Percentiles rank a stretch among this genome's conserved stretches.
Evolutionary conservation across 2,113 vertebrate species (phyloP).

Genomic region (Thomomys bottae): DNA sequence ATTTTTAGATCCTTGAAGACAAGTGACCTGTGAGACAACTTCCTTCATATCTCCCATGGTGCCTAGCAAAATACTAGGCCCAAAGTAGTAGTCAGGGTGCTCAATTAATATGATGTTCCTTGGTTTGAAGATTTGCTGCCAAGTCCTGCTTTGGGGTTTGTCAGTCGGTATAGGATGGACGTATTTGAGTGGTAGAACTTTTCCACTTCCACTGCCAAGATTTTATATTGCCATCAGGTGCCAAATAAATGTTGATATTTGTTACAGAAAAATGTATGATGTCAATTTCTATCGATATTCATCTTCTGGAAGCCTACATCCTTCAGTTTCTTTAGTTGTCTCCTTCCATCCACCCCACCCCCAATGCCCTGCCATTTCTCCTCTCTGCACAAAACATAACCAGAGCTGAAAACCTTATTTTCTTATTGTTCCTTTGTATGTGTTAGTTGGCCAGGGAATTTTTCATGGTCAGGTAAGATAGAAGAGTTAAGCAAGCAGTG

Average conservation of each 20-base stretch:
- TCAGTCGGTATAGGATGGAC: neutral
- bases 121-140: neutral
- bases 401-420: neutral
- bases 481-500: neutral
- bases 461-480: neutral
- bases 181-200: slow-evolving; percentile 29
- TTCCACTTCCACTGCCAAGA: slow-evolving; percentile 73
- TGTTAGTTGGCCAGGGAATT: neutral
- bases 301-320: neutral
- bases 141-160: neutral
- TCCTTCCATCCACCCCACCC: neutral
- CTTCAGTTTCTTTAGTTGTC: neutral
- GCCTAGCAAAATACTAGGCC: neutral
- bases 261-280: neutral
- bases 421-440: neutral
- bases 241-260: slow-evolving; percentile 84
- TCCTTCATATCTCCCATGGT: neutral
- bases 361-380: too few species aligned
- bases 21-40: neutral
- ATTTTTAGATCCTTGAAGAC: slow-evolving; percentile 8
- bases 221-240: slow-evolving; percentile 78
- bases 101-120: neutral
- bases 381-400: neutral
- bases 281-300: neutral
- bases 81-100: slow-evolving; percentile 51